These are phyloP conservation scores for Rhabditophanes sp. DNA, from an alignment of 2,888 invertebrate species.

Conservation along the genomic window DNA sequence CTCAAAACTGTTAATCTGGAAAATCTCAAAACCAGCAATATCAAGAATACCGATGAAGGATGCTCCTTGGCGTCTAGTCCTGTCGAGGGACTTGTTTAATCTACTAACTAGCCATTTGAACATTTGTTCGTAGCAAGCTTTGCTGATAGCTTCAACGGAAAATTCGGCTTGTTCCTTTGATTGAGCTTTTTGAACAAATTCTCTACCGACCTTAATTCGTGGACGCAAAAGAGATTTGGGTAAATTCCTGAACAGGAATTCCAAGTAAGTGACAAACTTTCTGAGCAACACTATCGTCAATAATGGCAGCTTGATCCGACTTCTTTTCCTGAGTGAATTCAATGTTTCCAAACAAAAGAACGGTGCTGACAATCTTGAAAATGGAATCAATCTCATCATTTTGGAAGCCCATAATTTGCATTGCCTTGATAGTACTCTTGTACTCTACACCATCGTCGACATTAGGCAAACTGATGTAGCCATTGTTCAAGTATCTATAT, in stretches of 20 bases:
- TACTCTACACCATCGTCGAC: constrained; percentile 82
- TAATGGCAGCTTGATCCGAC: constrained; percentile 90
- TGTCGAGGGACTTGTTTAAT: constrained; percentile 79
- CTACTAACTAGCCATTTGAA: constrained; percentile 96
- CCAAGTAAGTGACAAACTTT: constrained; percentile 86
- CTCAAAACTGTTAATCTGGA: constrained; percentile 80
- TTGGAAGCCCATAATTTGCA: constrained; percentile 98
- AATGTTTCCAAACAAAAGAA: constrained; percentile 92
- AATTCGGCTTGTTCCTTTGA: constrained; percentile 98
- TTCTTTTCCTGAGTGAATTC: constrained; percentile 95
- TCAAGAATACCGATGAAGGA: constrained; percentile 98
- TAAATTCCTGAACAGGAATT: constrained; percentile 87
- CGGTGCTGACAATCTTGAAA: constrained; percentile 83
- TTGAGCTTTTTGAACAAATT: constrained; percentile 94
- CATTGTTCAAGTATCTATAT: constrained; percentile 79
- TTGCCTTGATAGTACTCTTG: constrained; percentile 80
- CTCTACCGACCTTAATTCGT: constrained; percentile 84
- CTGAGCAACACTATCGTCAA: constrained; percentile 86
- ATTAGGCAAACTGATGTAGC: constrained; percentile 69
- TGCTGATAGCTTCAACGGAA: constrained; percentile 93
- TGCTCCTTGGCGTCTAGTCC: constrained; percentile 92
- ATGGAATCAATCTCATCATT: constrained; percentile 83
- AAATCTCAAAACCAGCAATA: constrained; percentile 65
- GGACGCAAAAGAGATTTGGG: constrained; percentile 92
- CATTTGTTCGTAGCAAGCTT: constrained; percentile 93